Percentiles rank a stretch among this genome's conserved stretches.
These are phyloP conservation scores for Drosophila leonis DNA, from an alignment of 2,888 invertebrate genomes.

Conservation along the genomic window DNA sequence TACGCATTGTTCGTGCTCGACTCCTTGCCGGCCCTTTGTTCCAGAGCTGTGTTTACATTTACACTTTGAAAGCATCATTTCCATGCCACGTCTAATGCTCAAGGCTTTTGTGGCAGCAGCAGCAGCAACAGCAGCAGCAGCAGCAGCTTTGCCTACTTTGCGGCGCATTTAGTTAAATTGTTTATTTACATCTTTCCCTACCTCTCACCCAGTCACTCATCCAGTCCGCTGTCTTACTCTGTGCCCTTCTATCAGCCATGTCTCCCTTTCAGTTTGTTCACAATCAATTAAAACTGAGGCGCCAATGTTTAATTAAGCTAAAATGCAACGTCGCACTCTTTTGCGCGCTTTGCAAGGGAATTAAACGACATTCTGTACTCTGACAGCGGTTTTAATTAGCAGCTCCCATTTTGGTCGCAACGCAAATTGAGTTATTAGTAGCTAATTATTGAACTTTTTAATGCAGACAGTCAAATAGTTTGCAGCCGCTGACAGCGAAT, in stretches of 20 bases:
- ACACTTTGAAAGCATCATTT: slow-evolving; percentile 80
- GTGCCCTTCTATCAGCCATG: not conserved
- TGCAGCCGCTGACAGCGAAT: slow-evolving; percentile 71
- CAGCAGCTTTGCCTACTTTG: slow-evolving; percentile 72
- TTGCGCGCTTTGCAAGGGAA: slow-evolving; percentile 8
- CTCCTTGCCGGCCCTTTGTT: slow-evolving; percentile 77
- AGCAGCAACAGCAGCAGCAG: slow-evolving; percentile 3
- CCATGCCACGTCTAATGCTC: slow-evolving; percentile 66
- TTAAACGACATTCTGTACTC: slow-evolving; percentile 6
- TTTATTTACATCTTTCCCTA: slow-evolving; percentile 62
- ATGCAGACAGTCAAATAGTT: slow-evolving; percentile 72
- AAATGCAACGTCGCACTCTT: slow-evolving; percentile 59
- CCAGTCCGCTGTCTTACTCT: not conserved
- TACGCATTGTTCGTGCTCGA: slow-evolving; percentile 77
- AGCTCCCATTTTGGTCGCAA: slow-evolving; percentile 22
- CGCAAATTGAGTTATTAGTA: slow-evolving; percentile 74
- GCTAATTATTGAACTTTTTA: slow-evolving; percentile 75
- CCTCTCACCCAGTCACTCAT: not conserved
- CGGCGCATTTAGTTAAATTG: slow-evolving; percentile 81
- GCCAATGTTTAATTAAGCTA: slow-evolving; percentile 81
- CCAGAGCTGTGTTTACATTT: slow-evolving; percentile 75
- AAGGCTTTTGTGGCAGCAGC: slow-evolving; percentile 56
- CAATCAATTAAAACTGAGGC: slow-evolving; percentile 79
- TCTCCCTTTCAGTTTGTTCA: slow-evolving; percentile 73
- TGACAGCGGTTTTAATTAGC: slow-evolving; percentile 65